phyloP scores from a whole-genome alignment of 2,113 vertebrate genomes.

The Pseudonaja textilis region DNA sequence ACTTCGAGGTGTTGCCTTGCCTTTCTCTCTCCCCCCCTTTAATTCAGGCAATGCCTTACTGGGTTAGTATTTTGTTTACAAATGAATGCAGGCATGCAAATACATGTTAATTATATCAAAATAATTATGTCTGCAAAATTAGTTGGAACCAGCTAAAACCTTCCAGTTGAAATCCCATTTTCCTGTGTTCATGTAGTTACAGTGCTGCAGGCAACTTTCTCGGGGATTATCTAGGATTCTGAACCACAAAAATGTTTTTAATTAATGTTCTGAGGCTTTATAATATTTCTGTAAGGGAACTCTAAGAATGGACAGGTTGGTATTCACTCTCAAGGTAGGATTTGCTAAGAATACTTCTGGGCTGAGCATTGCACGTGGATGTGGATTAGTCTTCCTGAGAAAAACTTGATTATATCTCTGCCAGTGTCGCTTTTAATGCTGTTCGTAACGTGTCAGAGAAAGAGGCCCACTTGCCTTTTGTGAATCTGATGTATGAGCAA shows the following conservation, averaged over 20 bases:
- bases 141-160: neutral
- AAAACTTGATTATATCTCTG: neutral
- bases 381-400: neutral
- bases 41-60: neutral
- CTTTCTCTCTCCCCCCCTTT: neutral
- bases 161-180: neutral
- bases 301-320: neutral
- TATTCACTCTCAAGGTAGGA: neutral
- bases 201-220: too few relatives aligned
- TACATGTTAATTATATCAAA: neutral
- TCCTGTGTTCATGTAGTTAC: neutral
- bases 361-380: neutral
- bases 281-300: neutral
- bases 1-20: neutral
- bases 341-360: neutral
- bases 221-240: neutral
- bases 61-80: neutral
- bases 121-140: neutral
- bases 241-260: neutral
- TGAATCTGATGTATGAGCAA: neutral
- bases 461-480: neutral
- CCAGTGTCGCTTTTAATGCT: neutral
- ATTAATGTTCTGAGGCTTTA: neutral
- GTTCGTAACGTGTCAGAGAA: neutral
- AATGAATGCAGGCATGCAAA: neutral